Evolutionary conservation across 2,888 invertebrate species (phyloP), one percentile per base, ranked within the genome.

Genomic region (Rotaria magnacalcarata): DNA sequence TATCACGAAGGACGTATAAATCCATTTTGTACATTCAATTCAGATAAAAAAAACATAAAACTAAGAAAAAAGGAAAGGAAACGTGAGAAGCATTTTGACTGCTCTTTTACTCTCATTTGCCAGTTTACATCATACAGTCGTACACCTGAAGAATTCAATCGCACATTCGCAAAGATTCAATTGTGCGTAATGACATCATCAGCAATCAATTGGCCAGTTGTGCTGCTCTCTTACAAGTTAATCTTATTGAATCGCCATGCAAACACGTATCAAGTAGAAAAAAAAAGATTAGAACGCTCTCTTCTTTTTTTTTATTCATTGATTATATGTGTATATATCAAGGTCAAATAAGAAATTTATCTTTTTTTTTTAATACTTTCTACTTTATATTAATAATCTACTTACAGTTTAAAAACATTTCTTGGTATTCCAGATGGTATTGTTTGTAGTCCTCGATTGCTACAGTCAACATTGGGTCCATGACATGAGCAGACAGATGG

Each of bases 371-470:
- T 27, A 34, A 34, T 34, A 34, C 34, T 2, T 34, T 34, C 34
- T 34, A 34, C 52, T 52, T 52, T 58, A n/a, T 6, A 2, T 24
- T n/a, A 60, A 60, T 60, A 27, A 21, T 21, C 5, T 74, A 74
- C 74, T 74, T 74, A 74, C 74, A 74, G 41, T 74, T 74, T 74
- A 41, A 74, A 74, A 41, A 74, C 74, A 21, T 74, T 74, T 41
- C 74, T 16, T 74, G 74, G 74, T 41, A 74, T 74, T 21, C 74
- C 74, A 19, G 43, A 21, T 74, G 74, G 74, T 74, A 74, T 41
- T 21, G 34, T 34, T 74, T 74, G 74, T 74, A 74, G 16, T 41
- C 74, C 74, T 41, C 74, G 34, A 74, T 74, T 74, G 74, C 41
- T 41, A 74, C 74, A 74, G 24, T 74, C 74, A 74, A 74, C 74